phyloP scores from a whole-genome alignment of 2,888 invertebrate genomes.

The Alloplasta piceator region DNA sequence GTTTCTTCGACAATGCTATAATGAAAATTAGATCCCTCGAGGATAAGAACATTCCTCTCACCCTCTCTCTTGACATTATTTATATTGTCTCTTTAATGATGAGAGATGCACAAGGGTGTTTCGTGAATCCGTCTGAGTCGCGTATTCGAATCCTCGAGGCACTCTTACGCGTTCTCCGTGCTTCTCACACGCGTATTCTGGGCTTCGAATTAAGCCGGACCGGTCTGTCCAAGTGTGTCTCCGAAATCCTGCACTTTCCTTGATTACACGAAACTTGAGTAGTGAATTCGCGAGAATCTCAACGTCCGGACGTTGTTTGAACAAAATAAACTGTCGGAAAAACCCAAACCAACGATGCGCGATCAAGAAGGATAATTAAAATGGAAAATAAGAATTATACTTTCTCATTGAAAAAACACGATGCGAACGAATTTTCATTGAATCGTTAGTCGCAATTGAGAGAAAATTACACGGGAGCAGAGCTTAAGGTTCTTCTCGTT shows the following conservation, averaged over 20 bases:
- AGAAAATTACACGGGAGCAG: neutral
- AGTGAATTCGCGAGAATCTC: no score
- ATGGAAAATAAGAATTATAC: no score
- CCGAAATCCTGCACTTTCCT: slow-evolving; percentile 68
- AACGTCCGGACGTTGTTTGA: no score
- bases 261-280: slow-evolving; percentile 68
- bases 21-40: slow-evolving; percentile 78
- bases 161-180: slow-evolving; percentile 30
- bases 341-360: no score
- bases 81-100: slow-evolving; percentile 1
- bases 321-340: no score
- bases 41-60: slow-evolving; percentile 69
- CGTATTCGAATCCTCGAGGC: slow-evolving; percentile 57
- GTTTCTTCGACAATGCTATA: slow-evolving; percentile 71
- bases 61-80: neutral
- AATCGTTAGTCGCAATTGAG: no score
- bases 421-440: no score
- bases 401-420: no score
- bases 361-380: no score
- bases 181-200: slow-evolving; percentile 24
- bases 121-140: slow-evolving; percentile 58
- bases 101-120: slow-evolving; percentile 48
- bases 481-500: slow-evolving; percentile 1
- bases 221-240: slow-evolving; percentile 26
- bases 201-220: slow-evolving; percentile 40